Evolutionary conservation across 2,113 vertebrate genomes (phyloP).

Genomic region (Laticauda colubrina): DNA sequence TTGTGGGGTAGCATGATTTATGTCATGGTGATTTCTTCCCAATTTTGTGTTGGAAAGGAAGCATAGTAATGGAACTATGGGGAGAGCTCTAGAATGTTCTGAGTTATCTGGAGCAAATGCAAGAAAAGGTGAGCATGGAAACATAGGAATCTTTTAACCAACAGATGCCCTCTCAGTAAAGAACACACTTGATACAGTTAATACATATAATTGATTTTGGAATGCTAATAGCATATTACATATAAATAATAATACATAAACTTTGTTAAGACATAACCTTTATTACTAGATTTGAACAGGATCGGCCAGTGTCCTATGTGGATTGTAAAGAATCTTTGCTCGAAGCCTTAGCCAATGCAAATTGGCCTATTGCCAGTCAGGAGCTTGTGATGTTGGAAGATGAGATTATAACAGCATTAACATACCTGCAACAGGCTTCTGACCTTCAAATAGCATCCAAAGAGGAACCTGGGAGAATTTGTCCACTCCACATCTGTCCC

Average conservation of each 20-base stretch:
- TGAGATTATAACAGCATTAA: constrained; percentile 71
- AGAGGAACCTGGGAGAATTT: constrained; percentile 52
- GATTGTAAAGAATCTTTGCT: constrained; percentile 71
- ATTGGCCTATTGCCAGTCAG: constrained; percentile 74
- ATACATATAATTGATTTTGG: background rate
- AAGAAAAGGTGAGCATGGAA: background rate
- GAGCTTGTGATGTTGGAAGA: constrained; percentile 75
- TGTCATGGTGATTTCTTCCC: background rate
- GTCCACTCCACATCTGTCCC: constrained; percentile 3
- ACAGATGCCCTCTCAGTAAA: background rate
- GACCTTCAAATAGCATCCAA: constrained; percentile 69
- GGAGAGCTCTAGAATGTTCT: background rate
- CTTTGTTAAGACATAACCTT: background rate
- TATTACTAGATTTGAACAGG: constrained; percentile 61
- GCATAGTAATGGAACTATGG: background rate
- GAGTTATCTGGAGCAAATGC: background rate
- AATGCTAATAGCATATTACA: background rate
- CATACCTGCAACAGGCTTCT: constrained; percentile 73
- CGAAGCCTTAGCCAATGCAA: constrained; percentile 65
- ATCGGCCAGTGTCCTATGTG: constrained; percentile 69
- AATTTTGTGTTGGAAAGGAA: background rate
- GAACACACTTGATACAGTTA: background rate
- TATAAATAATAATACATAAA: background rate
- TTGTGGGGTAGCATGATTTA: background rate
- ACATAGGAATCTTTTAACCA: background rate